phyloP scores from a whole-genome alignment of 35 echinoderm and acorn worm genomes.

The Acanthaster planci region DNA sequence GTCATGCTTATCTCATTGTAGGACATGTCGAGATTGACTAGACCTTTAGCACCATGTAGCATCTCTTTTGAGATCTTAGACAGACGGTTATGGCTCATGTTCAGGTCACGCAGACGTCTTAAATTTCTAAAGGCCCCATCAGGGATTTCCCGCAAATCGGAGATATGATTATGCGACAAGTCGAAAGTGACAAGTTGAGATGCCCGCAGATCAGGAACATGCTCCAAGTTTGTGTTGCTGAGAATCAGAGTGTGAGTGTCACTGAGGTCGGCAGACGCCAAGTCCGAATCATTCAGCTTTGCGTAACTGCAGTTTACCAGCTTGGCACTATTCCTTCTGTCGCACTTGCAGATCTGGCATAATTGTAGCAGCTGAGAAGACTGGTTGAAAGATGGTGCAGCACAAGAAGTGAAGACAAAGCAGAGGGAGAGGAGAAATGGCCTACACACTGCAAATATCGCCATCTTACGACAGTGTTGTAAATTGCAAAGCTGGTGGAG shows the following conservation, averaged over 20 bases:
- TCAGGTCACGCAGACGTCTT: background rate
- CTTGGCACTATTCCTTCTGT: too few relatives aligned
- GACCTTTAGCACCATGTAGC: background rate
- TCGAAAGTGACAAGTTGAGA: background rate
- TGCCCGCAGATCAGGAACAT: background rate
- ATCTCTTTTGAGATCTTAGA: background rate
- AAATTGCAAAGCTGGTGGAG: too few relatives aligned
- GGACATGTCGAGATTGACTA: constrained; percentile 23
- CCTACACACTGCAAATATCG: too few relatives aligned
- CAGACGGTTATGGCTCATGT: background rate
- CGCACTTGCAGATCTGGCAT: too few relatives aligned
- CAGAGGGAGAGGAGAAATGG: too few relatives aligned
- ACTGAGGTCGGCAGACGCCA: too few relatives aligned
- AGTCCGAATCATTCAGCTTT: too few relatives aligned
- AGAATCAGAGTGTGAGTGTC: background rate
- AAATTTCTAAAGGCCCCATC: background rate
- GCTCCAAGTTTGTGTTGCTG: background rate
- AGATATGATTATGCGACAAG: background rate
- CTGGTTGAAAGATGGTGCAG: too few relatives aligned
- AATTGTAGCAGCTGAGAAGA: too few relatives aligned
- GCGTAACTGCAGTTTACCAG: too few relatives aligned
- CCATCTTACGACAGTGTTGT: too few relatives aligned
- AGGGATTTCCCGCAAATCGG: background rate
- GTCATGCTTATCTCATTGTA: background rate
- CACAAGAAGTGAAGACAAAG: too few relatives aligned